Evolutionary conservation across 1,140 invertebrate species (phyloP).

Genomic region (Zaprionus ornatus): DNA sequence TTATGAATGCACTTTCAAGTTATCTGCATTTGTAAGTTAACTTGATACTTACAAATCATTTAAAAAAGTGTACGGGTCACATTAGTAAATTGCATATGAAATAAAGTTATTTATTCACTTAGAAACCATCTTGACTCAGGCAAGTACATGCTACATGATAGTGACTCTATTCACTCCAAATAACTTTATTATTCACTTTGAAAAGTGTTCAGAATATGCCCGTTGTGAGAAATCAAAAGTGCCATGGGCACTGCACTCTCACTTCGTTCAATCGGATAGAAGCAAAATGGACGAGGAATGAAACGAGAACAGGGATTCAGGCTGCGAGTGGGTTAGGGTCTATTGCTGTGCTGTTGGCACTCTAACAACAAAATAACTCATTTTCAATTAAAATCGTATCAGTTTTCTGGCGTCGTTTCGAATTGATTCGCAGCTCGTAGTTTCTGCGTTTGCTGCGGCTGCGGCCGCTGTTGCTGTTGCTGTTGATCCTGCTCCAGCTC

Average conservation of each 20-base stretch:
- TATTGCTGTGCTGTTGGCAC: slow-evolving; percentile 20
- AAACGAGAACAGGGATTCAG: neutral
- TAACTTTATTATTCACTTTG: neutral
- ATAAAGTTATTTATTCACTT: too few relatives aligned
- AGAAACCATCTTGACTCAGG: neutral
- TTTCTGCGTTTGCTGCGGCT: neutral
- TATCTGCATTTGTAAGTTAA: neutral
- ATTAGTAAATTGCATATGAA: neutral
- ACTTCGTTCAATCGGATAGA: neutral
- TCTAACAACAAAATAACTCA: slow-evolving; percentile 81
- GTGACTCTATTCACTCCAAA: neutral
- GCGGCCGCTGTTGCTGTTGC: neutral
- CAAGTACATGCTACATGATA: neutral
- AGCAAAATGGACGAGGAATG: neutral
- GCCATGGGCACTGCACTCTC: neutral
- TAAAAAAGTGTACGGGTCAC: neutral
- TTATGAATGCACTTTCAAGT: neutral
- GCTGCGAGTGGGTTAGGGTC: neutral
- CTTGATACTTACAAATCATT: neutral
- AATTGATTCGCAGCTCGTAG: neutral
- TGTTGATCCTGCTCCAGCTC: neutral
- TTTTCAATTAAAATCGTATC: slow-evolving; percentile 83
- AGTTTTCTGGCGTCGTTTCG: slow-evolving; percentile 40
- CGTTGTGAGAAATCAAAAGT: neutral
- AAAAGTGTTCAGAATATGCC: neutral